Conservation (phyloP, 2,113 vertebrate species). For the Atherinomorus stipes region DNA sequence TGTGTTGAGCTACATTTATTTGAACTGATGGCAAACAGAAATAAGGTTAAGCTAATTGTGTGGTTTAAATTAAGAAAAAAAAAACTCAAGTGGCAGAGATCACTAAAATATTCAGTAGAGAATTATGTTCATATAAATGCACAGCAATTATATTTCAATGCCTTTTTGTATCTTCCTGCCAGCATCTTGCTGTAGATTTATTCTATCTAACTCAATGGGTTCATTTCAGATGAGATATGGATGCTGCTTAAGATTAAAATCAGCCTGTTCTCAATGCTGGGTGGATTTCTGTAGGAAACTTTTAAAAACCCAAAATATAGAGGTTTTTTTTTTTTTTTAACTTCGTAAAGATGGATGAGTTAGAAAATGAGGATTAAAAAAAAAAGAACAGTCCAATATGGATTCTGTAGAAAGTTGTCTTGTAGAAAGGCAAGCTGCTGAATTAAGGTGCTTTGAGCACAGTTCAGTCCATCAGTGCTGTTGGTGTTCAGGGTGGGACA, state of each 20-base stretch:
- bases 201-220: too few relatives aligned
- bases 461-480: conserved; percentile 72
- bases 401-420: conserved; percentile 32
- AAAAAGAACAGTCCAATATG: conserved; percentile 33
- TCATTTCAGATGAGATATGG: too few relatives aligned
- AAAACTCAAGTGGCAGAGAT: conserved; percentile 5
- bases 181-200: too few relatives aligned
- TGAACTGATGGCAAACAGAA: conserved; percentile 28
- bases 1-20: background rate
- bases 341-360: conserved; percentile 1
- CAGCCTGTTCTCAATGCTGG: too few relatives aligned
- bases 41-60: background rate
- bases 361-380: conserved; percentile 31
- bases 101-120: conserved; percentile 27
- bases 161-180: background rate
- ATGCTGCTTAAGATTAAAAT: too few relatives aligned
- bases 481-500: conserved; percentile 37
- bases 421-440: conserved; percentile 56
- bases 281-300: background rate
- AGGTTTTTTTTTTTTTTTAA: background rate
- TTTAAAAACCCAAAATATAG: background rate
- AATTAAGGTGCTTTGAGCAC: conserved; percentile 42
- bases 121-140: conserved; percentile 1
- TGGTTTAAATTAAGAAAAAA: background rate
- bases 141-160: background rate